Conservation (phyloP, 2,888 invertebrate species). For the Acleris holmiana region DNA sequence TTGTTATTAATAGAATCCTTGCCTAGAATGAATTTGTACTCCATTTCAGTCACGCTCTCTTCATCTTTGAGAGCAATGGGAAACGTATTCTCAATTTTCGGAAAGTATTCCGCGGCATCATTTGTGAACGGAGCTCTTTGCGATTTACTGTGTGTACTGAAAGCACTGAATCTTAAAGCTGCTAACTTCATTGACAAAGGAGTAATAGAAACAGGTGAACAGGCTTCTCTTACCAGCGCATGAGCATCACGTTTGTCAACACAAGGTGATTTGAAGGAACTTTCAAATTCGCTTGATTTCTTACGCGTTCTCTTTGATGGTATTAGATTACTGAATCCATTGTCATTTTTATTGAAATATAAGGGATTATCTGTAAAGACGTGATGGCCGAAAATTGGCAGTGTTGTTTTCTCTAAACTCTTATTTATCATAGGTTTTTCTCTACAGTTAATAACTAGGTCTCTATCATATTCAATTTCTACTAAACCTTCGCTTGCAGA, state of each 20-base stretch:
- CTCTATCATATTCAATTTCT: slow-evolving; percentile 83
- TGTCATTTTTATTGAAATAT: slow-evolving; percentile 76
- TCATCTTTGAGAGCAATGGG: slow-evolving; percentile 72
- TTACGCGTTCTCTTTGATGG: slow-evolving; percentile 75
- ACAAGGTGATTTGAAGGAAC: slow-evolving; percentile 75
- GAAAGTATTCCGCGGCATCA: slow-evolving; percentile 80
- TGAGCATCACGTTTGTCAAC: slow-evolving; percentile 75
- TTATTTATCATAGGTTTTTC: slow-evolving; percentile 64
- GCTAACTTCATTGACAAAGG: slow-evolving; percentile 85
- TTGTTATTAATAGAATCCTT: slow-evolving; percentile 67
- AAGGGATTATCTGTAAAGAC: slow-evolving; percentile 79
- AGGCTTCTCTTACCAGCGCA: slow-evolving; percentile 71
- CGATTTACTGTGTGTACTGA: slow-evolving; percentile 71
- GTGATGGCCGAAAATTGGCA: slow-evolving; percentile 79
- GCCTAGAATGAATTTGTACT: slow-evolving; percentile 76
- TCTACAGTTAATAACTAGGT: slow-evolving; percentile 71
- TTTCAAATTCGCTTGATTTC: slow-evolving; percentile 78
- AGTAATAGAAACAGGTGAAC: slow-evolving; percentile 81
- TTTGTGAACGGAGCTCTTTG: slow-evolving; percentile 61
- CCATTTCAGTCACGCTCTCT: slow-evolving; percentile 78
- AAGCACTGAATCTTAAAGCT: slow-evolving; percentile 83
- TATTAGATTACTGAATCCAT: slow-evolving; percentile 62
- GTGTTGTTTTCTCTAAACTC: slow-evolving; percentile 68
- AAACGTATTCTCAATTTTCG: slow-evolving; percentile 76
- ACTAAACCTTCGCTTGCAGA: slow-evolving; percentile 79